Evolutionary conservation across 2,888 invertebrate genomes (phyloP).

Genomic region (Lasius platythorax): DNA sequence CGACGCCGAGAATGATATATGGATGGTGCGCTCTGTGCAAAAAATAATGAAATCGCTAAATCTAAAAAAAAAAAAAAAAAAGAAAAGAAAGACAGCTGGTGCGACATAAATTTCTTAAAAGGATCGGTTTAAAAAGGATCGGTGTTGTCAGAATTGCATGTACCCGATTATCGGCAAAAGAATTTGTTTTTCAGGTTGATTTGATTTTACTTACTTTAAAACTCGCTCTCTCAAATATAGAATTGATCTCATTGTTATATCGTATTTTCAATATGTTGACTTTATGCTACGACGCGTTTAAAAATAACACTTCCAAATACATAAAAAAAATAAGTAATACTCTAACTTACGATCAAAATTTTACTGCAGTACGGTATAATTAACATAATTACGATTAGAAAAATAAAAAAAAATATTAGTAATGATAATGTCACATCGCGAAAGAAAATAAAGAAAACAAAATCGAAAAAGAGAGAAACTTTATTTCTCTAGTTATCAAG

Average conservation of each 20-base stretch:
- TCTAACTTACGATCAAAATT: neutral
- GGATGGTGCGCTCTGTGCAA: neutral
- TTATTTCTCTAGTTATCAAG: neutral
- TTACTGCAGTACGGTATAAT: neutral
- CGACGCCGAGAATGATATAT: neutral
- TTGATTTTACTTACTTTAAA: neutral
- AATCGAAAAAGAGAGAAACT: neutral
- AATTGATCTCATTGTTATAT: neutral
- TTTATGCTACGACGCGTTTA: neutral
- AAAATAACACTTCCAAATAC: neutral
- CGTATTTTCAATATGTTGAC: neutral
- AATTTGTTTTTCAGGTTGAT: neutral
- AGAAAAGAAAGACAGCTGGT: neutral
- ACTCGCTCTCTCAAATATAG: neutral
- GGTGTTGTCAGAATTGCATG: conserved; percentile 7
- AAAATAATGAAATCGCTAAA: neutral
- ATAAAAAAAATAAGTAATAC: neutral
- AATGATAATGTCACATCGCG: neutral
- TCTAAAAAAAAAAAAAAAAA: neutral
- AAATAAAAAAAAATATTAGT: neutral
- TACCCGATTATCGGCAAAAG: conserved; percentile 6
- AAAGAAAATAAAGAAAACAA: neutral
- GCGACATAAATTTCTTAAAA: neutral
- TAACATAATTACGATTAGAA: neutral
- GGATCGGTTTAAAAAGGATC: neutral